Percentiles rank a stretch among this genome's conserved stretches.
These are phyloP conservation scores for Thripadectes ignobilis DNA, from an alignment of 2,797 vertebrate genomes.

Conservation along the genomic window DNA sequence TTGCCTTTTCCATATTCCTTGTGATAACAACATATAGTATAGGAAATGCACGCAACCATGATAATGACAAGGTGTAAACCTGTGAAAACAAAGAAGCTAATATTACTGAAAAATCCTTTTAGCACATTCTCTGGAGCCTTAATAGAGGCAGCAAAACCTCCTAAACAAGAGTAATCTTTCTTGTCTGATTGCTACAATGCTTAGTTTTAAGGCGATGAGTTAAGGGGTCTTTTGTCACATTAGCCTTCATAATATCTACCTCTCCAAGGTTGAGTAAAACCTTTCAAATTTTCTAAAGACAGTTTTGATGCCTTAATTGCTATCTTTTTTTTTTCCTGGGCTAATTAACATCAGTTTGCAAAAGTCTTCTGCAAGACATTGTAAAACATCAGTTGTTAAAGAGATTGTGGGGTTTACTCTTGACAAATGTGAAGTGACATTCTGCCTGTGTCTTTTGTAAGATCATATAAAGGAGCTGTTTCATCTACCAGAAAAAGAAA, in stretches of 20 bases:
- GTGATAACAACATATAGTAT: background rate
- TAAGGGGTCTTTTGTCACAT: background rate
- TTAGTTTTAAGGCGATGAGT: background rate
- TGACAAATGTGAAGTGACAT: conserved; percentile 80
- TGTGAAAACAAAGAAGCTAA: background rate
- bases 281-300: conserved; percentile 39
- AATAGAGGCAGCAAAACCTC: background rate
- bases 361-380: conserved; percentile 59
- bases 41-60: background rate
- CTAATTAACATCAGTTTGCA: conserved; percentile 68
- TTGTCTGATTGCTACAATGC: background rate
- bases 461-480: conserved; percentile 72
- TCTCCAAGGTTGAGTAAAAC: background rate
- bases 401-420: conserved; percentile 64
- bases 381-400: conserved; percentile 71
- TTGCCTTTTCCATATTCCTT: background rate
- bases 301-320: conserved; percentile 64
- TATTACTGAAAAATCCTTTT: conserved; percentile 15
- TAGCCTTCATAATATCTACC: conserved; percentile 6
- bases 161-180: background rate
- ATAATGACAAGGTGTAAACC: background rate
- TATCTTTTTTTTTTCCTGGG: conserved; percentile 17
- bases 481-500: conserved; percentile 60
- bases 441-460: conserved; percentile 72
- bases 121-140: background rate